Percentiles rank a stretch among this genome's conserved stretches.
phyloP scores from a whole-genome alignment of 1,140 invertebrate genomes.

The Nasonia giraulti region DNA sequence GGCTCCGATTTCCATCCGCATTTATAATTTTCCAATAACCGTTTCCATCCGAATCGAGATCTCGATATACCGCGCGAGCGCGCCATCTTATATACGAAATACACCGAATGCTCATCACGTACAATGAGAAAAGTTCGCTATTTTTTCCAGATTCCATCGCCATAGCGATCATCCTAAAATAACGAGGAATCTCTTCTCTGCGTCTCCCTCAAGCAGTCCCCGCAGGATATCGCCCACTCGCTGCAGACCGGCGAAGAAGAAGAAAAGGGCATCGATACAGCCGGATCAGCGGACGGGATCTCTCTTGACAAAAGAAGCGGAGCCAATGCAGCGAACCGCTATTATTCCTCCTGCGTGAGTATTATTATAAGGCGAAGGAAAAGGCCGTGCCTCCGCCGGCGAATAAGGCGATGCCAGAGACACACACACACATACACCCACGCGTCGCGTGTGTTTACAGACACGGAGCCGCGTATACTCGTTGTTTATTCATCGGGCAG shows the following conservation, averaged over 20 bases:
- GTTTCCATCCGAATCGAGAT: neutral
- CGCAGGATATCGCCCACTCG: neutral
- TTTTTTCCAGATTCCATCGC: neutral
- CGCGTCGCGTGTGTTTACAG: neutral
- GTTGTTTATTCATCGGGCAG: conserved; percentile 41
- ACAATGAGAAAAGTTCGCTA: neutral
- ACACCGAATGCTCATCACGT: neutral
- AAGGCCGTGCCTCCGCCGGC: conserved; percentile 31
- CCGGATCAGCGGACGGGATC: neutral
- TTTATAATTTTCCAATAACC: conserved; percentile 1
- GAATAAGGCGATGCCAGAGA: neutral
- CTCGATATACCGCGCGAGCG: neutral
- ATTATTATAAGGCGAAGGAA: neutral
- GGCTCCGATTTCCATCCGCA: too few relatives aligned
- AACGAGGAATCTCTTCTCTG: neutral
- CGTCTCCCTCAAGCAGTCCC: neutral
- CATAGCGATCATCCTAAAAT: neutral
- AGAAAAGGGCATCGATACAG: neutral
- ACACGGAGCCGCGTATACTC: neutral
- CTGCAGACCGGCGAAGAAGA: neutral
- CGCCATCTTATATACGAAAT: too few relatives aligned
- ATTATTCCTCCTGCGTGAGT: conserved; percentile 17
- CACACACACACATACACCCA: conserved; percentile 10
- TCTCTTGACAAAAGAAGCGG: neutral
- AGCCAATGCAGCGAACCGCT: neutral